A percentile compares a stretch with the other conserved stretches of the same genome.
Evolutionary conservation across 2,113 vertebrate genomes (phyloP).

Genomic region (Perccottus glenii): DNA sequence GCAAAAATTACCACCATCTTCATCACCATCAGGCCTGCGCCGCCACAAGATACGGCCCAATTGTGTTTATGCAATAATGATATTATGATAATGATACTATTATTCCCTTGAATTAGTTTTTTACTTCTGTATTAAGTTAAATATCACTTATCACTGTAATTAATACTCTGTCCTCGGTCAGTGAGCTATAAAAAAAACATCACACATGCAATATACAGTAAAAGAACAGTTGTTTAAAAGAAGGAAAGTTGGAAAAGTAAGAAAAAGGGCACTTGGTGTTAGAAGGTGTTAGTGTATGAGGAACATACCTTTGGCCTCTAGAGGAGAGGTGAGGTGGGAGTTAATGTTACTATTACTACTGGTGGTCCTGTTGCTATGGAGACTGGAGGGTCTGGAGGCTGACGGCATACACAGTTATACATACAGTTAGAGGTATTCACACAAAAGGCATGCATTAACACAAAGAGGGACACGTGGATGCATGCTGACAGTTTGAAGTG

Average conservation of each 20-base stretch:
- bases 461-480: conserved; percentile 14
- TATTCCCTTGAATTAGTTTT: too few species aligned
- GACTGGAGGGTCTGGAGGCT: conserved; percentile 94
- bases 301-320: conserved; percentile 93
- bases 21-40: too few species aligned
- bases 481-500: conserved; percentile 36
- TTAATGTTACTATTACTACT: conserved; percentile 98
- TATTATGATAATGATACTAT: too few species aligned
- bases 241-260: neutral
- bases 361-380: conserved; percentile 95
- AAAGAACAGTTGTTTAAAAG: neutral
- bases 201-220: neutral
- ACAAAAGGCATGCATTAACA: conserved; percentile 30
- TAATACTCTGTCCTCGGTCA: too few species aligned
- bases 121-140: too few species aligned
- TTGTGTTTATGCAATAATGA: too few species aligned
- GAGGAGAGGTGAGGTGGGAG: conserved; percentile 83
- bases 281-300: conserved; percentile 50
- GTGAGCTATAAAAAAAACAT: too few species aligned
- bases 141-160: too few species aligned
- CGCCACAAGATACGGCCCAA: too few species aligned
- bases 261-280: neutral
- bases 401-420: conserved; percentile 56
- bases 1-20: too few species aligned
- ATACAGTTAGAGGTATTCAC: conserved; percentile 21